phyloP scores from a whole-genome alignment of 2,888 invertebrate genomes.

The Dugesia japonica region DNA sequence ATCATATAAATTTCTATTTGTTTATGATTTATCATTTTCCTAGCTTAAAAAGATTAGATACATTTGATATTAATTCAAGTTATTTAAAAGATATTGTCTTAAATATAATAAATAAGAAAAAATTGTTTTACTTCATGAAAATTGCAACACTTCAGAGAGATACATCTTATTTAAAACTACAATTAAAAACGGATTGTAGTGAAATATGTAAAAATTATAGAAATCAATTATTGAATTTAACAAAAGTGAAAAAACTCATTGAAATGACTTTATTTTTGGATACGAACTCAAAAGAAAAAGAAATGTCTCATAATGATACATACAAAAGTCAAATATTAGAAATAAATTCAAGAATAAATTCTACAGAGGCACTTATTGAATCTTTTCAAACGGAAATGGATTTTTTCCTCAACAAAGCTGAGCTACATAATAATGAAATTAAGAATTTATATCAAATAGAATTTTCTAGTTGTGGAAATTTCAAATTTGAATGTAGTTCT shows the following conservation, averaged over 20 bases:
- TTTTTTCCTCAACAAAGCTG: neutral
- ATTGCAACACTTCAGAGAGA: neutral
- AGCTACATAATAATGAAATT: neutral
- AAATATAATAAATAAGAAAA: slow-evolving; percentile 47
- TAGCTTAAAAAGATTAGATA: slow-evolving; percentile 41
- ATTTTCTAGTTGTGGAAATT: slow-evolving; percentile 47
- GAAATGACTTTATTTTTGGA: neutral
- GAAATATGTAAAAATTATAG: neutral
- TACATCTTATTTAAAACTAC: neutral
- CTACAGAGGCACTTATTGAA: neutral
- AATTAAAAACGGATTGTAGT: neutral
- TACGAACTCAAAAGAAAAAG: too few species aligned
- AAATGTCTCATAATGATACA: neutral
- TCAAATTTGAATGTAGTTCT: slow-evolving; percentile 45
- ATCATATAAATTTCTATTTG: slow-evolving; percentile 46
- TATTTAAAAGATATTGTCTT: slow-evolving; percentile 43
- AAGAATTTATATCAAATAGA: slow-evolving; percentile 41
- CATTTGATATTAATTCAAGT: slow-evolving; percentile 42
- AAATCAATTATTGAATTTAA: neutral
- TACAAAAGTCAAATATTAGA: too few species aligned
- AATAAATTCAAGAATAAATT: slow-evolving; percentile 38
- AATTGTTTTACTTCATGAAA: slow-evolving; percentile 47
- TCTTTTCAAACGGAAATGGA: neutral
- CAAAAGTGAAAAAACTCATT: neutral
- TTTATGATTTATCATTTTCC: slow-evolving; percentile 46